Evolutionary conservation across 2,888 invertebrate genomes (phyloP), one percentile per base, ranked within the genome.

Genomic region (Aphidius colemani): DNA sequence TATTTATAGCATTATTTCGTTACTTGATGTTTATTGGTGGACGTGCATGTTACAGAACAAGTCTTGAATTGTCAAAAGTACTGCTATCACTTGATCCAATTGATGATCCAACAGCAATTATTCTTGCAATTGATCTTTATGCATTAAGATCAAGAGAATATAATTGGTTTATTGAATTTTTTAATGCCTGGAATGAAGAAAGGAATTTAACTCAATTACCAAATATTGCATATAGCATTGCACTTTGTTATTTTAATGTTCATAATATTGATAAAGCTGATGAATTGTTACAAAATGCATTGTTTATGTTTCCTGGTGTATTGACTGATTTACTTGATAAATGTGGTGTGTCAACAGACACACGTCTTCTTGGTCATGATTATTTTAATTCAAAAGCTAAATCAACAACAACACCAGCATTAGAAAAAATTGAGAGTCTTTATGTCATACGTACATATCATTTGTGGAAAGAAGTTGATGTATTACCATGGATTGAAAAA

Each of bases 51-150:
- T 90, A 91, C 75, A 78, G 94, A 68, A 95, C 95, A 2, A 91
- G 95, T n/a, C 84, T 95, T 70, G 95, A 96, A 82, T 88, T 94
- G 71, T 91, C 92, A 78, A 95, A 95, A 83, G 82, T 95, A 53
- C 83, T 95, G n/a, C 84, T 94, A 62, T 89, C 89, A 10, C 82
- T 93, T 58, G 91, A 93, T 80, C 91, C 92, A 1, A 88, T 89
- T 10, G 86, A 84, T 9, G 94, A 94, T 83, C 93, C 93, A 1
- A 75, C 94, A 62, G 92, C 90, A n/a, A 86, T 89, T 51, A 85
- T 92, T 65, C 84, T 95, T 62, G 85, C 90, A 73, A 85, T 95
- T 41, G 95, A 95, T 81, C 93, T 92, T 76, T 93, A 93, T 79
- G 93, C 95, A 1, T 77, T 95, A 55, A 86, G 92, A 67, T 87